Base-by-base conservation (phyloP, 2,888 invertebrate genomes). In the Coelopa pilipes region DNA sequence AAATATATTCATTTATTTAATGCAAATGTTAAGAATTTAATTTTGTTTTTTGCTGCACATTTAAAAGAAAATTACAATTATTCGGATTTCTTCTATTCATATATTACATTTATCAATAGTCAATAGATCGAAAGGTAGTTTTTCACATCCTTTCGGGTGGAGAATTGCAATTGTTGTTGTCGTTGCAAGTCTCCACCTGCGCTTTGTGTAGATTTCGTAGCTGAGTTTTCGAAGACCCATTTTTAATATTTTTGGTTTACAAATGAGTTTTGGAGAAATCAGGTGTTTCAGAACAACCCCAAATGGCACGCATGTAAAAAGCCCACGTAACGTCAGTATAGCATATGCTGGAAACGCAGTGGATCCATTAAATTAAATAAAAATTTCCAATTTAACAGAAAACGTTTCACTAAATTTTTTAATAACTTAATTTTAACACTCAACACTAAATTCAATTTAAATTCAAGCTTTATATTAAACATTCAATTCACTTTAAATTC, bases 21-120 rank as follows among this genome's bases (percentile, higher is more conserved):
- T 75, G 75, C 76, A 78, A 72, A 75, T 67, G 65, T 72, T 66
- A 62, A 62, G 24, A 60, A 45, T 72, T 34, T 34, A 7, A 4
- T 34, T 34, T 34, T 34, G 34, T 34, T 34, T 34, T 63, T 24
- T 74, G 77, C 71, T 77, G 78, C 78, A 78, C 74, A 76, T 76
- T 77, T 74, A 77, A 73, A 71, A 74, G 75, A 77, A 77, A 70
- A 34, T 21, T 63, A 62, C 70, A 63, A 72, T 69, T 57, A 62
- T 55, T 34, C 7, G 7, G 34, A 34, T 65, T 47, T 2, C 34
- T 65, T 46, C 53, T 71, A 63, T 17, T 65, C 21, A 62, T 72
- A 72, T 50, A 50, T 67, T 24, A 67, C 21, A 68, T 68, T 70
- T 50, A 62, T 55, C 49, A 57, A 47, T 68, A 49, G 9, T 53